Percentiles rank a stretch among this genome's conserved stretches.
Evolutionary conservation across 2,797 vertebrate genomes (phyloP).

Genomic region (Eupleurogrammus muticus): DNA sequence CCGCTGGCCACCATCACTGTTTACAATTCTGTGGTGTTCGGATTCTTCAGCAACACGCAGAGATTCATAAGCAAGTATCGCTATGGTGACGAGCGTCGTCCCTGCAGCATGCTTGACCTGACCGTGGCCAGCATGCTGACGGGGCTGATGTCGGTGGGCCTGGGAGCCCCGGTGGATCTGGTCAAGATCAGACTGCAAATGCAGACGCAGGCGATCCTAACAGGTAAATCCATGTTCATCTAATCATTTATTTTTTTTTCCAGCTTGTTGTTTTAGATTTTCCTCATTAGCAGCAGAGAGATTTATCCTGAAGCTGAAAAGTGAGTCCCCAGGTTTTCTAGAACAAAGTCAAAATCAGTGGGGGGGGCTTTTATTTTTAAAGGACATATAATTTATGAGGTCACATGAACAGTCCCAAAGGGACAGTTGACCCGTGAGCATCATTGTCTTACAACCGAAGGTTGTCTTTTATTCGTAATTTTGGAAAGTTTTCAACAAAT

Average conservation of each 20-base stretch:
- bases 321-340: neutral
- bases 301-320: neutral
- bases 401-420: no score
- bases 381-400: no score
- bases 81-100: slow-evolving; percentile 70
- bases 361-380: no score
- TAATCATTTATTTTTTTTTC: neutral
- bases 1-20: slow-evolving; percentile 91
- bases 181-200: slow-evolving; percentile 97
- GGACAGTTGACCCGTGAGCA: no score
- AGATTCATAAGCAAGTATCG: slow-evolving; percentile 87
- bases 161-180: slow-evolving; percentile 93
- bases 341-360: neutral
- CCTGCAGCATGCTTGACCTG: slow-evolving; percentile 82
- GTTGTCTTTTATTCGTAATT: no score
- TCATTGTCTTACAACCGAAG: no score
- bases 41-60: slow-evolving; percentile 92
- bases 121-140: slow-evolving; percentile 89
- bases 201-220: slow-evolving; percentile 86
- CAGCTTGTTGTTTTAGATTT: neutral
- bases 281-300: neutral
- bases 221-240: slow-evolving; percentile 87
- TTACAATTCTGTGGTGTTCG: slow-evolving; percentile 95
- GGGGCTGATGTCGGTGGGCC: slow-evolving; percentile 88
- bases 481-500: no score